Evolutionary conservation across 2,888 invertebrate genomes (phyloP), one percentile per base, ranked within the genome.

Genomic region (Calephelis perditalis): DNA sequence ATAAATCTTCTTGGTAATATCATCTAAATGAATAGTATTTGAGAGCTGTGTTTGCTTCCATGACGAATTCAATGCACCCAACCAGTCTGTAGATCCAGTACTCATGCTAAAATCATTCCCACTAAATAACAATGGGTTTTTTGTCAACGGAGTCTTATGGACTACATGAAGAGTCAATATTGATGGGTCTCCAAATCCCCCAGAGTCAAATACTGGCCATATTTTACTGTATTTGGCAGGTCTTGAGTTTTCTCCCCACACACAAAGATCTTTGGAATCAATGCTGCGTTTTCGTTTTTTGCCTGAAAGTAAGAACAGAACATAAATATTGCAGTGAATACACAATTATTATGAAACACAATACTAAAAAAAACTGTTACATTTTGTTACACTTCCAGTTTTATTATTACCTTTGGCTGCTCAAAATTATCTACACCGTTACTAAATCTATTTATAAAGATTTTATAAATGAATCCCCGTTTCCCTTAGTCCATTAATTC

Each of bases 121-220:
- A 36, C 73, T 66, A 68, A 75, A 85, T 10, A 90, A 79, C 4
- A 90, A 65, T 0, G 85, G 82, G 64, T 90, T 89, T 36, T 69
- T 73, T 10, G 66, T 52, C 0, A 72, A 65, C 36, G 77, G 71
- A 0, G 78, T 62, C 58, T 79, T 84, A 54, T 81, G 80, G 36
- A 75, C 56, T 2, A 82, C 65, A 15, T 83, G 77, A 0, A 86
- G 72, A 3, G 80, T 82, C 5, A 85, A 66, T 47, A 83, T 67
- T 10, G 80, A 63, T 0, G 81, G 70, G 46, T 81, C 71, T 4
- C 82, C 81, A 15, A 80, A 91, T 67, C 91, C 91, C 79, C 91
- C 91, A 0, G 91, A 91, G 64, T 91, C 91, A 64, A 91, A 91
- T 0, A 91, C 91, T 0, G 90, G 89, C 90, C 91, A 91, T 75